Evolutionary conservation across 2,113 vertebrate genomes (phyloP), one percentile per base, ranked within the genome.

Genomic region (Porphyrio hochstetteri): DNA sequence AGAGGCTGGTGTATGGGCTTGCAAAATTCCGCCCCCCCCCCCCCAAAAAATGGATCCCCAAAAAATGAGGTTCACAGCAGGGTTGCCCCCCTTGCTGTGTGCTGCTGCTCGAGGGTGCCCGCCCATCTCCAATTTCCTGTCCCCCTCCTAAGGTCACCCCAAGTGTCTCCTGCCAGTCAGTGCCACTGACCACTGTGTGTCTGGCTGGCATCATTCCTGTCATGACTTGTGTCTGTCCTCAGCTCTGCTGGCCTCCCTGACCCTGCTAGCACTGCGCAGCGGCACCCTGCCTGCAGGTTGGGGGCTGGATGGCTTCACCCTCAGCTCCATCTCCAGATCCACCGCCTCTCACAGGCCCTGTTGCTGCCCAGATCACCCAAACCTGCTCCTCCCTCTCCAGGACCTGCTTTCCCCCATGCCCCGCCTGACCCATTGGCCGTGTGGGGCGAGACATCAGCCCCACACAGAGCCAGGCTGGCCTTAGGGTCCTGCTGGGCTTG

Each of bases 71-170:
- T 46, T 86, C 35, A 23, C 1, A 2, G 24, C 5, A 0, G 12
- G 21, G 40, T 50, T 2, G 6, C 8, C 7, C 33, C 25, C 16
- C 13, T 44, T 72, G 44, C 35, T 33, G 14, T 1, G 2, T 0
- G 0, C 60, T 7, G 2, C 46, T 84, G 16, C 52, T 24, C 8
- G 36, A 71, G 29, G 25, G 33, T 64, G 42, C 23, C 35, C 65
- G 38, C 18, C n/a, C 4, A 6, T 28, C 11, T 72, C 40, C 2
- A 25, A 7, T 27, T 42, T 56, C 38, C 35, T 29, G 7, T 64
- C 25, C 25, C 42, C 52, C 13, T 88, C 48, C 77, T 18, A 90
- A 25, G 53, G 14, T 60, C 36, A 56, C 11, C 17, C 31, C 0
- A 0, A 35, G 27, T 27, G 10, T 40, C 21, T 78, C 48, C 38